Percentiles rank a stretch among this genome's conserved stretches.
These are phyloP conservation scores for Dasysyrphus tricinctus DNA, from an alignment of 2,888 invertebrate genomes.

Conservation along the genomic window DNA sequence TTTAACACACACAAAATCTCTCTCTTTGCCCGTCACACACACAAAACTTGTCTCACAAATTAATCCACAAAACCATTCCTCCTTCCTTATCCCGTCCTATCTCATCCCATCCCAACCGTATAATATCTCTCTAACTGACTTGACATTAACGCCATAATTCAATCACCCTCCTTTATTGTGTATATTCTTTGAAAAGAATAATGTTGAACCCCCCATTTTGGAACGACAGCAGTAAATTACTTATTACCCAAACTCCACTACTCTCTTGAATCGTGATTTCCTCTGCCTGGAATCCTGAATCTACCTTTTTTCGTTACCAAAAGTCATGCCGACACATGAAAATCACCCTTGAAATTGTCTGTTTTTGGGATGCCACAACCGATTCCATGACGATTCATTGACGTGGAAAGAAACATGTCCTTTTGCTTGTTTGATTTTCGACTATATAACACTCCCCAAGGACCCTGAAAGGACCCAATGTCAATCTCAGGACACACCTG, in stretches of 20 bases:
- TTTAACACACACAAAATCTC: not conserved
- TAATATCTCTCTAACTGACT: conserved; percentile 53
- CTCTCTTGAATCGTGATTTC: not conserved
- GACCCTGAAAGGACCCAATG: conserved; percentile 27
- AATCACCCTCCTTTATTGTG: conserved; percentile 64
- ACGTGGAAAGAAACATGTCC: conserved; percentile 64
- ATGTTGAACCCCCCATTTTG: conserved; percentile 19
- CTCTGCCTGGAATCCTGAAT: conserved; percentile 16
- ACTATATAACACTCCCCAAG: conserved; percentile 42
- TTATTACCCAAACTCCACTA: conserved; percentile 50
- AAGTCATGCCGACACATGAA: conserved; percentile 37
- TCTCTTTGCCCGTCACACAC: conserved; percentile 23
- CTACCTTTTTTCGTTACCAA: conserved; percentile 60
- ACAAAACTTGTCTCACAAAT: conserved; percentile 58
- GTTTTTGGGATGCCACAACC: conserved; percentile 68
- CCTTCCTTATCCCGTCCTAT: not conserved
- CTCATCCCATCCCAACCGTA: not conserved
- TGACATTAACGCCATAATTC: conserved; percentile 74
- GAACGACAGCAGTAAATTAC: conserved; percentile 54
- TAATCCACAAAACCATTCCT: conserved; percentile 27
- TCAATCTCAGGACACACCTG: conserved; percentile 54
- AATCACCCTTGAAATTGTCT: conserved; percentile 56
- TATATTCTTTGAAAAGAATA: conserved; percentile 34
- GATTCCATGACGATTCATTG: conserved; percentile 73
- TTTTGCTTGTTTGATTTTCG: conserved; percentile 63